These are phyloP conservation scores for Perodicticus potto DNA, from an alignment of 2,797 vertebrate species.

Conservation along the genomic window DNA sequence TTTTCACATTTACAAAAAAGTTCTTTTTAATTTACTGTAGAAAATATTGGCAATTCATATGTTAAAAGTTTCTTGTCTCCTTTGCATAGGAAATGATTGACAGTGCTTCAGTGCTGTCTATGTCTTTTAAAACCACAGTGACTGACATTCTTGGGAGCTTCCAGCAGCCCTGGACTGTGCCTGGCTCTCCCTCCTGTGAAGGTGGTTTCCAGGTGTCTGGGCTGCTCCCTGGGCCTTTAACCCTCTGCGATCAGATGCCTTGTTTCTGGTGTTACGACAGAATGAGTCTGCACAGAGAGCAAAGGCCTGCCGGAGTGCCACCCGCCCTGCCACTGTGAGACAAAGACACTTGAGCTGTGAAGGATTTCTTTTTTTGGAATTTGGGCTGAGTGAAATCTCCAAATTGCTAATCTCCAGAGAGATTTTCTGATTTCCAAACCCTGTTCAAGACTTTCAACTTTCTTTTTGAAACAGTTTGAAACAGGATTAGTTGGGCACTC, in stretches of 20 bases:
- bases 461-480: constrained; percentile 66
- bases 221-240: constrained; percentile 23
- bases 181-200: not conserved
- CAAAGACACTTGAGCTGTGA: not conserved
- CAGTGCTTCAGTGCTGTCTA: constrained; percentile 85
- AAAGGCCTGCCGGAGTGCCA: not conserved
- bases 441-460: constrained; percentile 49
- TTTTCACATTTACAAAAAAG: constrained; percentile 42
- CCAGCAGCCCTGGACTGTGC: constrained; percentile 78
- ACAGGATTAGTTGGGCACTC: not conserved
- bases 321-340: not conserved
- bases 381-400: constrained; percentile 48
- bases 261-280: not conserved
- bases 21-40: constrained; percentile 62
- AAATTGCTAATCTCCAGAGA: constrained; percentile 60
- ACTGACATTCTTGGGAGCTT: constrained; percentile 85
- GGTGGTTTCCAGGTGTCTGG: constrained; percentile 37
- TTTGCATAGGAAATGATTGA: constrained; percentile 84
- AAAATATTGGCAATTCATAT: constrained; percentile 84
- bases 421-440: constrained; percentile 67
- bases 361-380: not conserved
- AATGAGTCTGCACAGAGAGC: not conserved
- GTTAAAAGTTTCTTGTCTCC: constrained; percentile 84
- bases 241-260: not conserved
- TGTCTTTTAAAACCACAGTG: constrained; percentile 85